Evolutionary conservation across 1,140 invertebrate species (phyloP), one percentile per base, ranked within the genome.

Genomic region (Venturia canescens): DNA sequence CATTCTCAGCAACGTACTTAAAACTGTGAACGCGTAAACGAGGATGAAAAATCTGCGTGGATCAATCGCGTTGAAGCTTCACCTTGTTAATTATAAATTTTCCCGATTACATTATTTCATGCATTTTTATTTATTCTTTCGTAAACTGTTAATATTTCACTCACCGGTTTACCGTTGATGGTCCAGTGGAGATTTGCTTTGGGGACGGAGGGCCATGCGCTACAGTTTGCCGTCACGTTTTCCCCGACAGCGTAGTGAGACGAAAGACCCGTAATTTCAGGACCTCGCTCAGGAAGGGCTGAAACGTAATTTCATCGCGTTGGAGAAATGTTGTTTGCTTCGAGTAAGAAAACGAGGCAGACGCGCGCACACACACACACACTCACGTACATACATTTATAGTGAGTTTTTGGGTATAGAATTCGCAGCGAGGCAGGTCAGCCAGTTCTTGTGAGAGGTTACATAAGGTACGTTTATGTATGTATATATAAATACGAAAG

Each of bases 161-260:
- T 88, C 86, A 92, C 91, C 88, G 86, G 74, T 83, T 88, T 85
- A 57, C 86, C 90, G 84, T 92, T 92, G 79, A 92, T 88, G 71
- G 84, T 88, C 91, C 91, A 92, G 11, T 86, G 83, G 23, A 92
- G 83, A 67, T 83, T 87, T 18, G 91, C 90, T 34, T 87, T 88
- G 11, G 91, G 91, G 67, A 91, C 81, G 15, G 89, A 90, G 5
- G 88, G 87, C 84, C 84, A 86, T 9, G 89, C 82, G 4, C 86
- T 88, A 82, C 90, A 92, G 81, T 90, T 92, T 38, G 89, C 90
- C 34, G 86, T 88, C 16, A 92, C 84, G 80, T 88, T 90, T 27
- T 91, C 90, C 18, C 89, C 89, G 26, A 89, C 76, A n/a, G 88
- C 84, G 71, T 90, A 90, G 53, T 87, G 83, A 18, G 80, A 75